These are phyloP conservation scores for Anguilla obscura DNA, from an alignment of 2,797 vertebrate genomes.

Conservation along the genomic window DNA sequence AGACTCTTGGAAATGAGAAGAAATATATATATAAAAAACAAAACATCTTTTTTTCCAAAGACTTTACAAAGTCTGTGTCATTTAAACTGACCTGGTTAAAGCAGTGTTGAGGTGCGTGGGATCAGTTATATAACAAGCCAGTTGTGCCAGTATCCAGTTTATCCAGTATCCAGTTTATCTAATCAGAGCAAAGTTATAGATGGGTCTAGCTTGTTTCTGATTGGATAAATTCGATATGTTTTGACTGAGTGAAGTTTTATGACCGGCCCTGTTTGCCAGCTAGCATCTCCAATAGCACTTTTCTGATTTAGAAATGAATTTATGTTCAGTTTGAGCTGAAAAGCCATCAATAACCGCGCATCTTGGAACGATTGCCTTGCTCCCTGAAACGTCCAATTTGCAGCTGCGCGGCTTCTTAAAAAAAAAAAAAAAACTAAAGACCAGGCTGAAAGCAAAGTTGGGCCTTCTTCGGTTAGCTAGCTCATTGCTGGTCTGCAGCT, in stretches of 20 bases:
- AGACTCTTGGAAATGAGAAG: not conserved
- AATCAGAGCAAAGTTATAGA: not conserved
- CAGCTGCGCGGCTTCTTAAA: not conserved
- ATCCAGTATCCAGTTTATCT: not conserved
- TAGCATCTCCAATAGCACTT: not conserved
- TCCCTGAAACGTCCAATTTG: not conserved
- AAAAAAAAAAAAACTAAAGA: not conserved
- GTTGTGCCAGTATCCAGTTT: not conserved
- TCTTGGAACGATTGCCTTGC: not conserved
- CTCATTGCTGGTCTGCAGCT: not conserved
- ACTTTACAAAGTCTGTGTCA: not conserved
- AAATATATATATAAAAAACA: not conserved
- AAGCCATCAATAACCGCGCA: not conserved
- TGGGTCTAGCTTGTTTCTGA: not conserved
- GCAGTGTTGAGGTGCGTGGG: not conserved
- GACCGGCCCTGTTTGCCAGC: not conserved
- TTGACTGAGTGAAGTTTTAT: not conserved
- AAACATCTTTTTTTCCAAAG: not conserved
- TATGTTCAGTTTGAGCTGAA: not conserved
- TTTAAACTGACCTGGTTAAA: not conserved
- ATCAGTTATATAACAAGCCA: not conserved
- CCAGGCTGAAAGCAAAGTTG: not conserved
- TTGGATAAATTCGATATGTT: not conserved
- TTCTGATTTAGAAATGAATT: not conserved
- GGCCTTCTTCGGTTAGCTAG: too few relatives aligned